phyloP scores from a whole-genome alignment of 2,888 invertebrate species.

The Branchipolynoe longqiensis region DNA sequence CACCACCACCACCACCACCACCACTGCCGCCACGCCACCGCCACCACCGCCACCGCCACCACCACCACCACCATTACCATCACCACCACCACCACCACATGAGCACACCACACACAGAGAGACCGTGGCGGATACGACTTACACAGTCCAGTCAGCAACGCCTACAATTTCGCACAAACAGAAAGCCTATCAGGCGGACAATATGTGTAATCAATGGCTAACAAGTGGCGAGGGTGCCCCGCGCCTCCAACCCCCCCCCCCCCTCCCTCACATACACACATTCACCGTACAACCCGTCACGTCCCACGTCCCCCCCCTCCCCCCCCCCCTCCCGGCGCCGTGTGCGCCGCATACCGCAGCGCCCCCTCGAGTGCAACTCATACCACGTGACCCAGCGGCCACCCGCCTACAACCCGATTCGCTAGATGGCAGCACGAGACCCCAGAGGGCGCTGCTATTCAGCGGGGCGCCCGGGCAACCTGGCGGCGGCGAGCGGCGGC shows the following conservation, averaged over 20 bases:
- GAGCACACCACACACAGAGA: too few relatives aligned
- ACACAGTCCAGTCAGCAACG: constrained; percentile 1
- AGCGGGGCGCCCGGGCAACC: not conserved
- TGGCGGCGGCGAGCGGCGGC: too few relatives aligned
- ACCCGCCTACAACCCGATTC: constrained; percentile 37
- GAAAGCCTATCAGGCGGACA: constrained; percentile 36
- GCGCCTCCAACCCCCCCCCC: not conserved
- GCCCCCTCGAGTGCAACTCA: constrained; percentile 7
- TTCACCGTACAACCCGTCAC: constrained; percentile 29
- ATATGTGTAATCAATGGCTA: constrained; percentile 49
- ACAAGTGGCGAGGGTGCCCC: constrained; percentile 2
- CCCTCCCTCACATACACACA: too few relatives aligned
- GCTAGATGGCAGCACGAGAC: constrained; percentile 47
- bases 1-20: too few relatives aligned
- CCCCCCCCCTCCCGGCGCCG: not conserved
- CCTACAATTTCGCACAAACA: constrained; percentile 39
- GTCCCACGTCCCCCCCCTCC: not conserved
- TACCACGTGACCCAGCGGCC: constrained; percentile 27
- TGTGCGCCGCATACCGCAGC: constrained; percentile 34
- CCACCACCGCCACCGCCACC: too few relatives aligned
- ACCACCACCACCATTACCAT: too few relatives aligned
- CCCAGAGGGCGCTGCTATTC: constrained; percentile 42
- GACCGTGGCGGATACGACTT: not conserved
- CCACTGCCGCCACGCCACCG: too few relatives aligned
- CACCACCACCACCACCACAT: too few relatives aligned